Evolutionary conservation across 2,113 vertebrate genomes (phyloP), one percentile per base, ranked within the genome.

Genomic region (Gopherus flavomarginatus): DNA sequence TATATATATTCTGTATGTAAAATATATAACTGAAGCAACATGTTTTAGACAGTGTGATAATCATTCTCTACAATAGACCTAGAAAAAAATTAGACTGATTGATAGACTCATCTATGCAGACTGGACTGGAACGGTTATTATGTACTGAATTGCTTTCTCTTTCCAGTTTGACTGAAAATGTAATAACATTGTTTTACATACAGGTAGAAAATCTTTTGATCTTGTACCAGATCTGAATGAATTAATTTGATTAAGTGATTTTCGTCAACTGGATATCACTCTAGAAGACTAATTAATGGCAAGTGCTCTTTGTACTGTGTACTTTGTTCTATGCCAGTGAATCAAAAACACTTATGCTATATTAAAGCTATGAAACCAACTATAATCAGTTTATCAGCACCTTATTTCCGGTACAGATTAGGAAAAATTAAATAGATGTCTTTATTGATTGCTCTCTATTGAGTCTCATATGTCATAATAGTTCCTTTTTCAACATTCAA

Each of bases 341-440:
- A 27, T 94, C 8, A 35, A 85, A 94, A 93, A 88, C 42, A 81
- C 77, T 62, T 94, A 52, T 8, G 35, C 4, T 78, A 14, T 42
- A 82, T 65, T 93, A 88, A 49, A 92, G 86, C 44, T 85, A 3
- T 79, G 26, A 93, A 11, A 35, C 59, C 2, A 4, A 12, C 72
- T 87, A 56, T 83, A 88, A 13, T 82, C 53, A 59, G 11, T 31
- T 69, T 9, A 81, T 77, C 35, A 53, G 3, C 4, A 53, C 35
- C 85, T 86, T 53, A 44, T 83, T 94, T 92, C 8, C 62, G 78
- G 50, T 6, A 42, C 31, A 12, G 42, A 75, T 3, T 17, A 82
- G 1, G 31, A 93, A 47, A 47, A 53, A 31, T 75, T n/a, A 49
- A 3, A 59, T n/a, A 84, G 1, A 2, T 65, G 27, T 50, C 27